phyloP scores from a whole-genome alignment of 2,113 vertebrate species.

The Mirza zaza region DNA sequence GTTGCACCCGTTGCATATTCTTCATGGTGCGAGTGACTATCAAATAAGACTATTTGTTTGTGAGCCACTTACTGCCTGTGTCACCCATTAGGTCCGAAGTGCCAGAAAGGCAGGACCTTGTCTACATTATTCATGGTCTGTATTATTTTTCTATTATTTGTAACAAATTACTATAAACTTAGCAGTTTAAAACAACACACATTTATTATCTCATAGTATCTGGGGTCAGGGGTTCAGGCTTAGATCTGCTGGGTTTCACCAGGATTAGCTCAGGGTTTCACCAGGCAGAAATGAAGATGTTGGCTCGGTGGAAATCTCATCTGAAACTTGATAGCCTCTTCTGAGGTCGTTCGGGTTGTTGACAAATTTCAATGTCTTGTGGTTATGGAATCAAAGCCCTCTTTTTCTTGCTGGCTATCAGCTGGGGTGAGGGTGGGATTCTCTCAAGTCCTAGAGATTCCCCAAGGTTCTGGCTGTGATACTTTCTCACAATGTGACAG shows the following conservation, averaged over 20 bases:
- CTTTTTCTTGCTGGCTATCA: neutral
- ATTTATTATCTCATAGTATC: neutral
- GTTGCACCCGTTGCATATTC: rapidly evolving
- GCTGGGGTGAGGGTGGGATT: neutral
- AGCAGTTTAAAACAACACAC: neutral
- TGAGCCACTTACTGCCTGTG: neutral
- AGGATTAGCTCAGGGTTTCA: neutral
- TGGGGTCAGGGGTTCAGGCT: neutral
- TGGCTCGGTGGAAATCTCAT: neutral
- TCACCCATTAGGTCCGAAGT: neutral
- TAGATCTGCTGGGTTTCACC: neutral
- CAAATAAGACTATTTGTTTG: neutral
- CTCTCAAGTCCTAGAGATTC: neutral
- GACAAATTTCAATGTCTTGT: neutral
- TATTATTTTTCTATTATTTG: neutral
- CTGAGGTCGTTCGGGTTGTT: neutral
- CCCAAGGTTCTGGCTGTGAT: neutral
- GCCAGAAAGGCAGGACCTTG: neutral
- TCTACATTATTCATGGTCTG: neutral
- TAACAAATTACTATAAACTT: neutral
- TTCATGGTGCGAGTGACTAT: neutral
- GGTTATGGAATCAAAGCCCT: neutral
- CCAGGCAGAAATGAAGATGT: neutral
- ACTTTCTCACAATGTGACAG: neutral
- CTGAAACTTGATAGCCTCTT: neutral